These are phyloP conservation scores for Acyrthosiphon pisum DNA, from an alignment of 1,140 invertebrate genomes.

Conservation along the genomic window DNA sequence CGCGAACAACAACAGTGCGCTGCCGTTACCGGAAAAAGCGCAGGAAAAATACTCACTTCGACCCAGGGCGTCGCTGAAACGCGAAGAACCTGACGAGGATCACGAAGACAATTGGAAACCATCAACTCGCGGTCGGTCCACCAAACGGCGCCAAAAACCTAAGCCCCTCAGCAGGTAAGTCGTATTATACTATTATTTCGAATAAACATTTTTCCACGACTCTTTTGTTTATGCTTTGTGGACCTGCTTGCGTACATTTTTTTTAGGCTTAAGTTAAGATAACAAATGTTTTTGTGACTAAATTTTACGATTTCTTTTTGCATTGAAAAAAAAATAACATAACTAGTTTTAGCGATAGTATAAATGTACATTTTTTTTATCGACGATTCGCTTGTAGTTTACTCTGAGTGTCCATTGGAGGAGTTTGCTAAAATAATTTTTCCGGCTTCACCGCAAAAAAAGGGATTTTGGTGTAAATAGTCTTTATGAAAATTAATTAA, in stretches of 20 bases:
- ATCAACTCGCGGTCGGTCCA: conserved; percentile 57
- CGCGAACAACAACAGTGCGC: conserved; percentile 60
- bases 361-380: not conserved
- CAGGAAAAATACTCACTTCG: conserved; percentile 60
- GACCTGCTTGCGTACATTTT: not conserved
- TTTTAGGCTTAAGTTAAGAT: not conserved
- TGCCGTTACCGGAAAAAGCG: conserved; percentile 58
- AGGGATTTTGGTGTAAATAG: not conserved
- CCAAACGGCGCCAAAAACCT: conserved; percentile 72
- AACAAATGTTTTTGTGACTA: not conserved
- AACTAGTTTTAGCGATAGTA: not conserved
- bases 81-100: conserved; percentile 60
- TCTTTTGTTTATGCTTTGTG: not conserved
- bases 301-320: not conserved
- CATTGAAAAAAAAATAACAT: not conserved
- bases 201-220: conserved; percentile 29
- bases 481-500: not conserved
- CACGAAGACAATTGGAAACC: conserved; percentile 59
- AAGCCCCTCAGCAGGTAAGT: conserved; percentile 85
- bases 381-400: not conserved
- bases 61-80: conserved; percentile 58
- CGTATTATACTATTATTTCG: not conserved
- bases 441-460: too few relatives aligned
- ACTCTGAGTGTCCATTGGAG: not conserved
- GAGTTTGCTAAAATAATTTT: not conserved